Evolutionary conservation across 2,797 vertebrate genomes (phyloP).

Genomic region (Hyperoplus lanceolatus): DNA sequence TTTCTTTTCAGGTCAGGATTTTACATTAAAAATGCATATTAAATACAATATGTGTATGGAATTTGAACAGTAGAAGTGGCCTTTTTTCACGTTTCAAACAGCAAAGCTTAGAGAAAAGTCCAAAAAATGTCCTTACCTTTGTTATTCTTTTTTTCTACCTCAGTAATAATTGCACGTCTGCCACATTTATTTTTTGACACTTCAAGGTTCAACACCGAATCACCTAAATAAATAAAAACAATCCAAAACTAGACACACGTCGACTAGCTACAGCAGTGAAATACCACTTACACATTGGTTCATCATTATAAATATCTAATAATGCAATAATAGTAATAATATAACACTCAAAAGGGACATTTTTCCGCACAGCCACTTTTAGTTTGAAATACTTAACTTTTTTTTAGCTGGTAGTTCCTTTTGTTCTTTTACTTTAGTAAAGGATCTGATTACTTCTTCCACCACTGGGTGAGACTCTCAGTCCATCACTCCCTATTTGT

Average conservation of each 20-base stretch:
- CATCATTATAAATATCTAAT: background rate
- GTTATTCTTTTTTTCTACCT: background rate
- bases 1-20: no score
- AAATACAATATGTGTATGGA: background rate
- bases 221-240: background rate
- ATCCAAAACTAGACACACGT: background rate
- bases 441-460: background rate
- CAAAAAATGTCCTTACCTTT: background rate
- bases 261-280: background rate
- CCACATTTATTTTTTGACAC: no score
- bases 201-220: background rate
- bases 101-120: background rate
- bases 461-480: conserved; percentile 15
- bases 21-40: no score
- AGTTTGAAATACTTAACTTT: background rate
- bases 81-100: background rate
- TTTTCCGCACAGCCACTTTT: background rate
- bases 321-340: background rate
- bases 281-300: background rate
- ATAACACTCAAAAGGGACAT: background rate
- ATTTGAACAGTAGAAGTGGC: background rate
- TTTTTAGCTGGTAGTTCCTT: background rate
- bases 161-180: no score
- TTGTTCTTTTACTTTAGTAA: background rate
- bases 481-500: conserved; percentile 14